Percentiles rank a stretch among this genome's conserved stretches.
These are phyloP conservation scores for Meloe dianella DNA, from an alignment of 2,888 invertebrate species.

Conservation along the genomic window DNA sequence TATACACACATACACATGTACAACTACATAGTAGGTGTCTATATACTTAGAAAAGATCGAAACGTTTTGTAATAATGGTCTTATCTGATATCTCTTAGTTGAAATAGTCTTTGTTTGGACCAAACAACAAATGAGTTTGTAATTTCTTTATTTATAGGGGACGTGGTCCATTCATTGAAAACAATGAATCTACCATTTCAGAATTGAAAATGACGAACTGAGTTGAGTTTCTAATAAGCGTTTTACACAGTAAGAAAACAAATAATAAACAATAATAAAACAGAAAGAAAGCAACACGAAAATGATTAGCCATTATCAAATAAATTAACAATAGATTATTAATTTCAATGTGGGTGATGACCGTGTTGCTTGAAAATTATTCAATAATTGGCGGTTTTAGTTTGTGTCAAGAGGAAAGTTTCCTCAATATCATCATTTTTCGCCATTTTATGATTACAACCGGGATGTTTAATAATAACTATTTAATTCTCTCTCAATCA, in stretches of 20 bases:
- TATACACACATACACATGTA: not conserved
- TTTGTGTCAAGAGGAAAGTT: too few relatives aligned
- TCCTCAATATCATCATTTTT: too few relatives aligned
- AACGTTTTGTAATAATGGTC: conserved; percentile 30
- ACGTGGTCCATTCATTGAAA: conserved; percentile 50
- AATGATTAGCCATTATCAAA: too few relatives aligned
- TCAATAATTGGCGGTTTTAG: too few relatives aligned
- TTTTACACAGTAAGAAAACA: not conserved
- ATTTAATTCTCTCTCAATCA: too few relatives aligned
- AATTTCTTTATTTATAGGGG: conserved; percentile 42
- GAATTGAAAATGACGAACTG: conserved; percentile 25
- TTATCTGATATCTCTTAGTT: conserved; percentile 29
- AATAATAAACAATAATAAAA: not conserved
- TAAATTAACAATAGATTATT: too few relatives aligned
- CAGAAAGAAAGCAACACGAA: too few relatives aligned
- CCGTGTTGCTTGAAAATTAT: too few relatives aligned
- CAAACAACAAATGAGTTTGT: conserved; percentile 38
- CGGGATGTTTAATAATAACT: too few relatives aligned
- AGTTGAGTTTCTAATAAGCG: conserved; percentile 1
- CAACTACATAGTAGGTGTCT: not conserved
- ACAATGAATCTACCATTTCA: conserved; percentile 45
- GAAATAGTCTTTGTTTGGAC: conserved; percentile 37
- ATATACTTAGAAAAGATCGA: not conserved
- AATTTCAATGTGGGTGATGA: too few relatives aligned
- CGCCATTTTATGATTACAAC: too few relatives aligned